Evolutionary conservation across 2,888 invertebrate genomes (phyloP), one percentile per base, ranked within the genome.

Genomic region (Tuberolachnus salignus): DNA sequence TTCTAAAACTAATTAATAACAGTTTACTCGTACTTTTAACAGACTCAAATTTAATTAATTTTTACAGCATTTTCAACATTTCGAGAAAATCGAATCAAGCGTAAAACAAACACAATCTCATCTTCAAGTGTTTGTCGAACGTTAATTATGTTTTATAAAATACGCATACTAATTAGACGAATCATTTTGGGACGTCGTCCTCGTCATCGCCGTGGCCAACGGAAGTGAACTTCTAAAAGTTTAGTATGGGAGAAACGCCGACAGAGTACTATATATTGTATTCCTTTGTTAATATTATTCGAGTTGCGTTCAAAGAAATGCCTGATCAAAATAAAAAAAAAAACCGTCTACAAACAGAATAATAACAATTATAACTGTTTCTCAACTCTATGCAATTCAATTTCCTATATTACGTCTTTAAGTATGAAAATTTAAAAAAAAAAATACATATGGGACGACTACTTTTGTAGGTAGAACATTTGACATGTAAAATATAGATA

Each of bases 111-210:
- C 21, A 61, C 14, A 61, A 34, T 61, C 19, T 10, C 51, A 61
- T 61, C 49, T 51, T 61, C 8, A 61, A 49, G 4, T 49, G 59
- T 61, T 72, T 51, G 72, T 61, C 61, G 19, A 61, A 61, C 72
- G 49, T 72, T 72, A 61, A 72, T 72, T 51, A 61, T 44, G 34
- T 61, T 49, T 72, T 34, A 51, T 51, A 51, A 21, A 26, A 61
- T 61, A 21, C 34, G 34, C 49, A 34, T 72, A 61, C 61, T 61
- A 72, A 72, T 61, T 49, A 61, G 19, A 34, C 21, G 49, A 61
- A 72, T 61, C 14, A 61, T 61, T 72, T 72, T 59, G 34, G 10
- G 14, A 34, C 61, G 61, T 61, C 34, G n/a, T 6, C 34, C 49
- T 61, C 34, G n/a, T 6, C 34, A 6, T 34, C 34, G 34, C 6